phyloP scores from a whole-genome alignment of 2,113 vertebrate species.

The Cathartes aura region DNA sequence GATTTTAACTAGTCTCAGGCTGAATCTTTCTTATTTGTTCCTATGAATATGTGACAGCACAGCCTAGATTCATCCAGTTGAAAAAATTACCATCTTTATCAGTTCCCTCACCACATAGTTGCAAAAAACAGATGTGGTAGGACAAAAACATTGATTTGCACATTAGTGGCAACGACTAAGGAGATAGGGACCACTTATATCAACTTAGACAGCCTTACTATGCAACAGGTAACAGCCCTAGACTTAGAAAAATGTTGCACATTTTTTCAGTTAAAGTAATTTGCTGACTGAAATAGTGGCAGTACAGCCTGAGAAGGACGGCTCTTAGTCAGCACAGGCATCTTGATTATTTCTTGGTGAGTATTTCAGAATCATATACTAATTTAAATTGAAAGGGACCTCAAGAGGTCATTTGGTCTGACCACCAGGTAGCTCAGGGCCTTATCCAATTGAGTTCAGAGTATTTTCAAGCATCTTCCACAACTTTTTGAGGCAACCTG shows the following conservation, averaged over 20 bases:
- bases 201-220: not conserved
- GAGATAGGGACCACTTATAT: not conserved
- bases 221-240: not conserved
- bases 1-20: not conserved
- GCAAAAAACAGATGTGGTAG: not conserved
- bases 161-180: not conserved
- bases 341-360: not conserved
- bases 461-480: not conserved
- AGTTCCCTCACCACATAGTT: accelerated
- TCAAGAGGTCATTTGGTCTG: not conserved
- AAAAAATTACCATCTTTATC: not conserved
- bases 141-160: not conserved
- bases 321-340: not conserved
- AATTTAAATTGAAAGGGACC: not conserved
- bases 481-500: not conserved
- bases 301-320: not conserved
- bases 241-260: not conserved
- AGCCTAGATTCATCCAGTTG: not conserved
- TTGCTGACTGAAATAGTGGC: not conserved
- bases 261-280: not conserved
- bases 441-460: not conserved
- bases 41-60: not conserved
- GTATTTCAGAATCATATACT: not conserved
- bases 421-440: not conserved
- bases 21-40: not conserved